Base-by-base conservation (phyloP, 35 echinoderm and acorn worm genomes). In the Holothuria glaberrima region DNA sequence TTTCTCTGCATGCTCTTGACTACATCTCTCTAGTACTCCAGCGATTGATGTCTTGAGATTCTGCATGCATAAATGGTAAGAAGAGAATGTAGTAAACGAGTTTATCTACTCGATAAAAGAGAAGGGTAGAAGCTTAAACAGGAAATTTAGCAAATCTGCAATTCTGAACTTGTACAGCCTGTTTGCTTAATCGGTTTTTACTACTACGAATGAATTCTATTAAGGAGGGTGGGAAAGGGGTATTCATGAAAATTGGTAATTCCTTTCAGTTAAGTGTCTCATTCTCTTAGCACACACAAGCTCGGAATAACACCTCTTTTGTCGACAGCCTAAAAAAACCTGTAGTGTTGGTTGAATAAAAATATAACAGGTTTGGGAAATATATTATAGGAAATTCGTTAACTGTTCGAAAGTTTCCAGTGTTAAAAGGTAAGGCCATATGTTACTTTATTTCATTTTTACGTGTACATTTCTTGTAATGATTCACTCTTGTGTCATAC, bases 81-180 rank as follows among this genome's bases (percentile, higher is more conserved):
- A 29, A 75, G 71, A 75, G 71, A 75, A 45, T n/a, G 71, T 41
- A 31, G 71, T 75, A 75, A 75, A 32, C 9, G 71, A 75, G 33
- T 75, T 75, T 75, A 75, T 75, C 71, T 75, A 75, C 71, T 75
- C 71, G 71, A 75, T 75, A 75, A 75, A 75, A 75, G 32, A 38
- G 34, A 38, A 38, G 71, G 71, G 66, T 31, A 38, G 22, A 75
- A 75, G 44, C 71, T 75, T n/a, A 75, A 75, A 75, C 71, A 75
- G 71, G 71, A 75, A 75, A 75, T 75, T 75, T 75, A 75, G 71
- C 71, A 75, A 75, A 75, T 75, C 71, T 75, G 71, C 71, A 75
- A 75, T 75, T 75, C 71, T 75, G 71, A 75, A 75, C 71, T 38
- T 41, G 71, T 75, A 41, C 31, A 34, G 71, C 71, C 71, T 75